A percentile compares a stretch with the other conserved stretches of the same genome.
Conservation (phyloP, 1,140 invertebrate genomes). For the Drosophila arizonae region DNA sequence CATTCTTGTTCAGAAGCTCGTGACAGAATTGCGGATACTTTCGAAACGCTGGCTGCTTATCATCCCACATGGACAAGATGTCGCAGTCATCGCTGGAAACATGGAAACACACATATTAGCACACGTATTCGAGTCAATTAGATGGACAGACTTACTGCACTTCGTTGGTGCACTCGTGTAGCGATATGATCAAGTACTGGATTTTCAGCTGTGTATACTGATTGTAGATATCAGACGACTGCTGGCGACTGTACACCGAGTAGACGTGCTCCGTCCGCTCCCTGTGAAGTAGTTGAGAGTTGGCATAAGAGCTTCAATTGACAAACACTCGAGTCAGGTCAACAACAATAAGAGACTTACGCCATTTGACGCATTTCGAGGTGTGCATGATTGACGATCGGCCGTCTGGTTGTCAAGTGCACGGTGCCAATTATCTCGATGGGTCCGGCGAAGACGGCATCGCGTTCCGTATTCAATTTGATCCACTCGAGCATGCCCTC, state of each 20-base stretch:
- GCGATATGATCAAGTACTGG: constrained; percentile 79
- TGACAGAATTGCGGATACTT: constrained; percentile 81
- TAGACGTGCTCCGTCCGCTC: constrained; percentile 78
- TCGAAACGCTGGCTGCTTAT: constrained; percentile 75
- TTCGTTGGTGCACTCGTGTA: constrained; percentile 74
- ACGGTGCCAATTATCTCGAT: constrained; percentile 80
- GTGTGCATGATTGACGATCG: constrained; percentile 80
- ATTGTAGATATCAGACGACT: constrained; percentile 81
- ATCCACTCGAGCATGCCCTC: constrained; percentile 81
- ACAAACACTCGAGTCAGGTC: neutral
- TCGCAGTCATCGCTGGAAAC: constrained; percentile 73
- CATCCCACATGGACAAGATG: constrained; percentile 78
- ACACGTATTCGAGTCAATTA: no score
- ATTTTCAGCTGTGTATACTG: constrained; percentile 80
- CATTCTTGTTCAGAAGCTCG: constrained; percentile 75
- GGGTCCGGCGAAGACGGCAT: constrained; percentile 79
- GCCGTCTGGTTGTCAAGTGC: constrained; percentile 73
- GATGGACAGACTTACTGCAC: constrained; percentile 52
- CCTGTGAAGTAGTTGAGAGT: constrained; percentile 26
- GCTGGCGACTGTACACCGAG: constrained; percentile 80
- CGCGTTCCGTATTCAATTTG: constrained; percentile 77
- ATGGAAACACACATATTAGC: no score
- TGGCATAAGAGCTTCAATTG: neutral
- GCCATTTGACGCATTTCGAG: constrained; percentile 78
- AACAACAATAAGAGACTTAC: constrained; percentile 47